Percentiles rank a stretch among this genome's conserved stretches.
Conservation (phyloP, 2,888 invertebrate species). For the Flexamia atlantica region DNA sequence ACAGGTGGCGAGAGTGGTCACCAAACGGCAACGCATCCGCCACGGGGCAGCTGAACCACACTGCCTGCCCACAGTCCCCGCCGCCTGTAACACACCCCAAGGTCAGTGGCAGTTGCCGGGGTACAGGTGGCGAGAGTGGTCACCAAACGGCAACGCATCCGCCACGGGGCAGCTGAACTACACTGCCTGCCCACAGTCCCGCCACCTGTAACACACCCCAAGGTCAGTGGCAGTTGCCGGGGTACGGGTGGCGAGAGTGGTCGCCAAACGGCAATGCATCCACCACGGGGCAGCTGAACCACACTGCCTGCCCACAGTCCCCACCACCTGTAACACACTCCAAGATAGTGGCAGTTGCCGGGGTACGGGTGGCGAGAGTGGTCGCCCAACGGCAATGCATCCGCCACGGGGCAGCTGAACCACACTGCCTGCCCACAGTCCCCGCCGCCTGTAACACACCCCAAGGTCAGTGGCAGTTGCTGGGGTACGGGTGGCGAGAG, state of each 20-base stretch:
- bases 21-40: conserved; percentile 67
- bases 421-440: conserved; percentile 63
- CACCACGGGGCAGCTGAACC: conserved; percentile 68
- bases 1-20: conserved; percentile 70
- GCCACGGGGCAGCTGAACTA: conserved; percentile 69
- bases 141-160: conserved; percentile 68
- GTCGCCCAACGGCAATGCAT: conserved; percentile 68
- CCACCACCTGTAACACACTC: conserved; percentile 68
- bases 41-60: conserved; percentile 68
- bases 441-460: conserved; percentile 68
- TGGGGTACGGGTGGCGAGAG: conserved; percentile 69
- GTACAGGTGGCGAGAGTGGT: conserved; percentile 70
- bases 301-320: conserved; percentile 62
- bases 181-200: conserved; percentile 60
- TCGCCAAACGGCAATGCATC: conserved; percentile 68
- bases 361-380: conserved; percentile 70
- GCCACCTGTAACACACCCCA: conserved; percentile 69
- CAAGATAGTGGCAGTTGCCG: conserved; percentile 68
- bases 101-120: conserved; percentile 69
- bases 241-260: conserved; percentile 70
- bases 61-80: conserved; percentile 60
- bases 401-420: conserved; percentile 68
- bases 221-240: conserved; percentile 68
- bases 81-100: no score
- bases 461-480: conserved; percentile 69